Base-by-base conservation (phyloP, 1,140 invertebrate genomes). In the Forficula auricularia region DNA sequence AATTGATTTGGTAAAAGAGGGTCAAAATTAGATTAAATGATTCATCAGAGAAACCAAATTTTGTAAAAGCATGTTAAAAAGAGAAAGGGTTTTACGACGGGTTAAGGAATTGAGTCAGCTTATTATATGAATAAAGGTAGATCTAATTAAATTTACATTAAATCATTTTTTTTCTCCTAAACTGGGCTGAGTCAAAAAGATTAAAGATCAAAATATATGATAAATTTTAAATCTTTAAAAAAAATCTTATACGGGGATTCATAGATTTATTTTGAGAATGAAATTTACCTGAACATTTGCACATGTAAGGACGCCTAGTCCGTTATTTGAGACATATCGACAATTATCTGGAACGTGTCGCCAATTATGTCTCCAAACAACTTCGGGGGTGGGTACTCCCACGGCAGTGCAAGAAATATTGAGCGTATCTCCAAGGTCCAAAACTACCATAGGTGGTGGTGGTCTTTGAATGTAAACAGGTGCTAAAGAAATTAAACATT, bases 321-420 rank as follows among this genome's bases (percentile, higher is more conserved):
- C 92, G 48, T 80, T 72, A 1, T 67, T 63, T 50, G 79, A 90
- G 0, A 71, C 76, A 2, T 73, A 75, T 0, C 54, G 64, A 57
- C 91, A 91, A 55, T 94, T 85, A 2, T 73, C 62, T 0, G 91
- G 89, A 16, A 98, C 77, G 54, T 96, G 86, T 3, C 90, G 87
- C 94, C 92, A 98, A 64, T 99, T 98, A 1, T 90, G 67, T 40
- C 92, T 73, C 92, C 94, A 99, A 15, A 84, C 79, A 44, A 98
- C 85, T 37, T 88, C 72, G 0, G 95, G 92, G 0, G 71, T 75
- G 0, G 95, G 95, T 0, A 85, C 74, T 36, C 91, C 95, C 2
- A 84, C 72, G 0, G 89, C 90, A 18, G 74, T 74, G 55, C 95
- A 98, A 3, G 70, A 74, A 15, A 98, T 67, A 2, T 71, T 72